Evolutionary conservation across 2,888 invertebrate genomes (phyloP), one percentile per base, ranked within the genome.

Genomic region (Andrena chrysosceles): DNA sequence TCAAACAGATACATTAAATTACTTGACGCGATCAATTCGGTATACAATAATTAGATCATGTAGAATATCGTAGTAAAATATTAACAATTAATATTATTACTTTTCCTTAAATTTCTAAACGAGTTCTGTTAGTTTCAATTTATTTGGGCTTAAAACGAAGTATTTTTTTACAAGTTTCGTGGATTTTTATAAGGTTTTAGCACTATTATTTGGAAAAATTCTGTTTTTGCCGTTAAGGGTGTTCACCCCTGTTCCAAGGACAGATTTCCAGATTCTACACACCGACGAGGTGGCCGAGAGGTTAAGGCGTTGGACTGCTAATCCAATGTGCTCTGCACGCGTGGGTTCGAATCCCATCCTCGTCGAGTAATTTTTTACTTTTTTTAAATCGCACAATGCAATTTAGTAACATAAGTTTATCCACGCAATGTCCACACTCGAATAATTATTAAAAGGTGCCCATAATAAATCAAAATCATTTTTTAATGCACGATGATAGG

Each of bases 221-320:
- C 10, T 10, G 20, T 33, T 78, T 66, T 20, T 35, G 33, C 42
- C 2, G 2, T 54, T 2, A 49, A 48, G 62, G 63, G 52, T 33
- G 67, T 67, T 66, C 35, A 79, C 72, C 80, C 80, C 73, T 83
- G 62, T 73, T 76, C 66, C 2, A 73, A 56, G 23, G 29, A 67
- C 62, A 77, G 73, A 85, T 87, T 85, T 74, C 31, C 16, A 29
- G 0, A 8, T 1, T 20, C n/a, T 60, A 56, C 29, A 56, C 56
- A 26, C 56, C 75, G 93, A 93, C 93, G 93, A 93, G 93, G 93
- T 93, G 93, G 93, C 93, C 94, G 94, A 94, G 94, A 94, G 94
- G 94, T 94, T 94, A 94, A 94, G 94, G 94, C 94, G 94, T 94
- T 94, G 94, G 94, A 94, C 94, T 94, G 94, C 94, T 94, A 94